These are phyloP conservation scores for Candoia aspera DNA, from an alignment of 2,113 vertebrate species.

Conservation along the genomic window DNA sequence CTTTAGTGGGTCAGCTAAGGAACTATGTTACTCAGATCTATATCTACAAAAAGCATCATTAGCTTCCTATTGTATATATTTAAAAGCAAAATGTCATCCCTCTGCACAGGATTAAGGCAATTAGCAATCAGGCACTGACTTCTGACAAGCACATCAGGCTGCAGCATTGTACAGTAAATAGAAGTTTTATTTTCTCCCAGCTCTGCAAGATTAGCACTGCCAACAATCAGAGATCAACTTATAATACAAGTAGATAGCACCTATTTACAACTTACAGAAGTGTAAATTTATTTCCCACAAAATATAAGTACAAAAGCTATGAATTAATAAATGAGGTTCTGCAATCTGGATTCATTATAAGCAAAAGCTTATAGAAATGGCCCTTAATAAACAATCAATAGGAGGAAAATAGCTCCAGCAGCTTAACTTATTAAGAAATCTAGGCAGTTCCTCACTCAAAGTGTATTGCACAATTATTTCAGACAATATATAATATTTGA, in stretches of 20 bases:
- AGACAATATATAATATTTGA: slow-evolving; percentile 42
- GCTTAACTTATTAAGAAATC: slow-evolving; percentile 66
- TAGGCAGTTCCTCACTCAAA: slow-evolving; percentile 62
- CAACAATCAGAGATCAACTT: slow-evolving; percentile 81
- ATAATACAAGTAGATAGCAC: slow-evolving; percentile 79
- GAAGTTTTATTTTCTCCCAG: slow-evolving; percentile 83
- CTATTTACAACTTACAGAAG: slow-evolving; percentile 93
- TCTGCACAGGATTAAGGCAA: neutral
- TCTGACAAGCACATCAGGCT: slow-evolving; percentile 38
- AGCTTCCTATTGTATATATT: neutral
- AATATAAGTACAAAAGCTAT: slow-evolving; percentile 90
- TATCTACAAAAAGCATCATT: neutral
- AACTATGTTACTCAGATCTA: neutral
- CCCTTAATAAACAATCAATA: slow-evolving; percentile 72
- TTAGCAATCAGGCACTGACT: neutral
- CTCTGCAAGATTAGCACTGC: slow-evolving; percentile 82
- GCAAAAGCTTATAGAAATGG: slow-evolving; percentile 75
- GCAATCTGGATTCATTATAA: slow-evolving; percentile 74
- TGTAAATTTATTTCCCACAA: slow-evolving; percentile 77
- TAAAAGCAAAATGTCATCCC: neutral
- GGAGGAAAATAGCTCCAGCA: slow-evolving; percentile 51
- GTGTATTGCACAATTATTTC: slow-evolving; percentile 91
- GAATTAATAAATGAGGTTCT: slow-evolving; percentile 83
- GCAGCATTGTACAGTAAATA: slow-evolving; percentile 85
- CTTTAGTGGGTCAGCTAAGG: neutral